Base-by-base conservation (phyloP, 2,888 invertebrate species). In the Tenthredo scrophulariae region DNA sequence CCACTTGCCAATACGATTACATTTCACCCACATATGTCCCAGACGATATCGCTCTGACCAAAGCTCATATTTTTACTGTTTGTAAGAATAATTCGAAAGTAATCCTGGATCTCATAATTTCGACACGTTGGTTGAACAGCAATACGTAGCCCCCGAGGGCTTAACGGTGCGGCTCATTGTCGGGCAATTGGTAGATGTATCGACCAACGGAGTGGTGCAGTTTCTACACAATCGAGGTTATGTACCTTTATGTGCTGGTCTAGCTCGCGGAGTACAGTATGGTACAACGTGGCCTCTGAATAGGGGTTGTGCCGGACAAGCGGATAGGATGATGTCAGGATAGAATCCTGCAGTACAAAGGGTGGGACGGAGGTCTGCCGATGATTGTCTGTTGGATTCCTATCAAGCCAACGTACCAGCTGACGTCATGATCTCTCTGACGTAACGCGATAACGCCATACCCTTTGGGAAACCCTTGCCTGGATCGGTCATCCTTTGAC, bases 241-340 rank as follows among this genome's bases (percentile, higher is more conserved):
- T 62, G 5, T 58, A 54, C 75, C 58, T 58, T 80, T 54, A 62
- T 80, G 29, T 15, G 46, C 50, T 29, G 40, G 18, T n/a, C 46
- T 22, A 65, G 67, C 1, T 29, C 29, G 67, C 29, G 65, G 22
- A 18, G 50, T 43, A 50, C 29, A 65, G 15, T 46, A 26, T 80
- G 62, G 80, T 40, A 65, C 80, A 77, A 80, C 62, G 80, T 58
- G 40, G 22, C 37, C 37, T 40, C 7, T 83, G 83, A 83, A 83
- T 83, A 83, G 83, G 18, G 83, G 83, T 83, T 50, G 46, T 70
- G 46, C 83, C 13, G 83, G 67, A 83, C 83, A 67, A 83, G 83
- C 83, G 67, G 67, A 83, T 83, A 83, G 83, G 46, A 83, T 83
- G 83, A 83, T 83, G 83, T 83, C 58, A 70, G 54, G 83, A 83